phyloP scores from a whole-genome alignment of 2,888 invertebrate species.

The Lycia hirtaria region DNA sequence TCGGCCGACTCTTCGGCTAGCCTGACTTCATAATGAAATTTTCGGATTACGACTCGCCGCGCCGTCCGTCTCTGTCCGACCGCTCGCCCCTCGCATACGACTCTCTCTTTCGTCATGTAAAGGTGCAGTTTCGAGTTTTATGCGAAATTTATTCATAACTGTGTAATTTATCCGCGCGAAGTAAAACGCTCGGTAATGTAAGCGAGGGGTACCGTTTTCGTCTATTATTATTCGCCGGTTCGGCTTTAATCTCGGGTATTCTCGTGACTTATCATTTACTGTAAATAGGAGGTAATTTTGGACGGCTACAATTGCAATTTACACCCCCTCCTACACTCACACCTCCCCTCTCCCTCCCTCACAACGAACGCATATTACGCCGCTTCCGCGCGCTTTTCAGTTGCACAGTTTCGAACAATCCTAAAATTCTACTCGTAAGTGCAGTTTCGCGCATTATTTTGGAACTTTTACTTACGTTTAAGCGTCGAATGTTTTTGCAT shows the following conservation, averaged over 20 bases:
- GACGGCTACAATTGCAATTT: conserved; percentile 38
- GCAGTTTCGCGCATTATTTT: conserved; percentile 13
- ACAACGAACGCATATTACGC: conserved; percentile 1
- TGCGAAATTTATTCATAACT: conserved; percentile 86
- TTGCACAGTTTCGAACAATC: conserved; percentile 16
- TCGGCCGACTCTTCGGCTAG: conserved; percentile 78
- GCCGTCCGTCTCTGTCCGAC: conserved; percentile 56
- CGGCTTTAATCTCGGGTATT: conserved; percentile 72
- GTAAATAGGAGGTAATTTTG: conserved; percentile 62
- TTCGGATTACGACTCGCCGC: conserved; percentile 79
- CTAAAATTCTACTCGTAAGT: conserved; percentile 7
- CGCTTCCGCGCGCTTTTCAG: conserved; percentile 16
- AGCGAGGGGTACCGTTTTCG: conserved; percentile 69
- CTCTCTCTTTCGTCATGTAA: conserved; percentile 71
- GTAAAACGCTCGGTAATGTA: conserved; percentile 79
- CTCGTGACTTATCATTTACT: conserved; percentile 67
- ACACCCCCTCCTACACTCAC: too few relatives aligned
- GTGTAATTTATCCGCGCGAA: conserved; percentile 83
- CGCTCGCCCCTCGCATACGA: conserved; percentile 40
- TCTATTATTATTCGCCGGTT: conserved; percentile 74
- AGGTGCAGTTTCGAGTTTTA: conserved; percentile 84
- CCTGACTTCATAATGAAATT: conserved; percentile 84
- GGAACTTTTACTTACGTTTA: conserved; percentile 13
- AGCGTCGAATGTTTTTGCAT: conserved; percentile 15
- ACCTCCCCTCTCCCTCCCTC: too few relatives aligned